phyloP scores from a whole-genome alignment of 2,797 vertebrate species.

The Acrocephalus scirpaceus region DNA sequence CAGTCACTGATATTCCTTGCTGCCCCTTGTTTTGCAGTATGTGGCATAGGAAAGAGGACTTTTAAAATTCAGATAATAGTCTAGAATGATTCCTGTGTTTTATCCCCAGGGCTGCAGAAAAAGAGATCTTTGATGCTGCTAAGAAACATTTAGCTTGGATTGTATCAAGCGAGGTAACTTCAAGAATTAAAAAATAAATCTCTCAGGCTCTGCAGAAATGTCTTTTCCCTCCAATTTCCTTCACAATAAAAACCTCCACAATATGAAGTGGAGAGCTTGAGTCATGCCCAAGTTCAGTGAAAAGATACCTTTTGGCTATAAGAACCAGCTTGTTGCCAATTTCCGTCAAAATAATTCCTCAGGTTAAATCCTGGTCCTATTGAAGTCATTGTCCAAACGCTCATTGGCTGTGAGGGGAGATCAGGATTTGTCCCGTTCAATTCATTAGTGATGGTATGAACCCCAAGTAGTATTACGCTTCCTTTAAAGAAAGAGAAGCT shows the following conservation, averaged over 20 bases:
- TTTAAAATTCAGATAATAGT: slow-evolving; percentile 9
- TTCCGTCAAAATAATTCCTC: slow-evolving; percentile 74
- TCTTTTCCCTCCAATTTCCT: background rate
- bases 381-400: slow-evolving; percentile 54
- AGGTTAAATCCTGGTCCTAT: slow-evolving; percentile 53
- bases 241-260: background rate
- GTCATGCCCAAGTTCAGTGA: background rate
- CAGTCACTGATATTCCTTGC: background rate
- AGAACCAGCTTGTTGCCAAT: slow-evolving; percentile 67
- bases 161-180: background rate
- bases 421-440: slow-evolving; percentile 52
- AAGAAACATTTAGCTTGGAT: background rate
- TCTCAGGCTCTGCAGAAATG: background rate
- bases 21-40: background rate
- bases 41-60: background rate
- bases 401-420: slow-evolving; percentile 19
- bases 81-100: background rate
- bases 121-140: background rate
- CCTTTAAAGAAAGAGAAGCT: slow-evolving; percentile 66
- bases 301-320: slow-evolving; percentile 43
- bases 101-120: background rate
- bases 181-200: slow-evolving; percentile 17
- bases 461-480: slow-evolving; percentile 48
- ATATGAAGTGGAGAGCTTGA: background rate
- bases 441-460: slow-evolving; percentile 68